Base-by-base conservation (phyloP, 2,113 vertebrate genomes). In the Tretioscincus oriximinensis region DNA sequence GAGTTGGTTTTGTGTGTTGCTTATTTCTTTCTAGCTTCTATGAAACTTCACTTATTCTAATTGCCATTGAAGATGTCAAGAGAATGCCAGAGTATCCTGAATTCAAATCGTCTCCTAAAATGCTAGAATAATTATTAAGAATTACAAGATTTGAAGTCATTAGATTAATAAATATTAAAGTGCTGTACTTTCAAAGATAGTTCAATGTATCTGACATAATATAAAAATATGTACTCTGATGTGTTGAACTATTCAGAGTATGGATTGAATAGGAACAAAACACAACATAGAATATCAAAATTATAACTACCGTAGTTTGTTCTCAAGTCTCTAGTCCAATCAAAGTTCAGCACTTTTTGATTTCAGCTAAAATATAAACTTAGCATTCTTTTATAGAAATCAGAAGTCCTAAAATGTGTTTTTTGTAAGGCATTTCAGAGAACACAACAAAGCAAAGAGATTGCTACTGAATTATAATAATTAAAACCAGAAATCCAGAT, bases 141-240 rank as follows among this genome's bases (percentile, higher is more conserved):
- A 90, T 58, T 83, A 69, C 20, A 47, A 9, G 9, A n/a, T 61
- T 51, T 80, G 86, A 83, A 69, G 81, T 76, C 49, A 24, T 72
- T 85, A 79, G 88, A 86, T 77, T 72, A 71, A 74, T 84, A 82
- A 86, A 78, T 86, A 81, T 66, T 86, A 87, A 86, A 81, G 70
- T 72, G 84, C 78, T 58, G 70, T 85, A 76, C 49, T 77, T 51
- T 61, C 81, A 82, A 64, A 88, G 5, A 58, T 58, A 58, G 54
- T 58, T 18, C 54, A 58, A 14, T 18, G 18, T 58, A 51, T 51
- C 51, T 51, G 10, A 51, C 14, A 12, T 16, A 2, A 51, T 51
- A 14, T 16, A 51, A 9, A 51, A 9, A 51, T 51, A 51, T 51
- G 14, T 51, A 51, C 18, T 85, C 70, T 78, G 47, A 82, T 9